phyloP scores from a whole-genome alignment of 2,888 invertebrate species.

The Melitaea athalia region DNA sequence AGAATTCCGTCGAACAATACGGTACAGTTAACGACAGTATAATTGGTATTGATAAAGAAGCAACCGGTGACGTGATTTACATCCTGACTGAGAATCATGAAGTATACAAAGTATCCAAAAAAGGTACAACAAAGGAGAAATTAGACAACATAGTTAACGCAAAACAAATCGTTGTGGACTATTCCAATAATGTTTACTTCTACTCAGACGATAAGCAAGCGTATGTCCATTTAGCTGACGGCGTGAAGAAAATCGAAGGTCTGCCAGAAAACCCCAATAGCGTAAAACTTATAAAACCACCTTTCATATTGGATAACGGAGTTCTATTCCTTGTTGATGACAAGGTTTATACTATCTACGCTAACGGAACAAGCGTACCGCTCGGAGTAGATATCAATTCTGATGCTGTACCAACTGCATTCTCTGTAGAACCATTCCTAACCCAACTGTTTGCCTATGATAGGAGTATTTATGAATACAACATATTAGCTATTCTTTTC shows the following conservation, averaged over 20 bases:
- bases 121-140: conserved; percentile 56
- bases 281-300: conserved; percentile 53
- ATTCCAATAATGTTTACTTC: conserved; percentile 59
- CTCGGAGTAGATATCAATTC: conserved; percentile 46
- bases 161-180: conserved; percentile 59
- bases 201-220: conserved; percentile 51
- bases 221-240: conserved; percentile 48
- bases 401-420: conserved; percentile 56
- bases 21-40: conserved; percentile 45
- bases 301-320: conserved; percentile 50
- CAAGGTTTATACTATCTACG: conserved; percentile 48
- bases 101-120: conserved; percentile 59
- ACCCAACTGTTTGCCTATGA: conserved; percentile 61
- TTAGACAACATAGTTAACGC: conserved; percentile 53
- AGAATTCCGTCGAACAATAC: conserved; percentile 41
- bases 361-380: conserved; percentile 53
- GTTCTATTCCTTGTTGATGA: conserved; percentile 52
- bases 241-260: conserved; percentile 54
- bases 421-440: conserved; percentile 53
- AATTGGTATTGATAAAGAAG: conserved; percentile 40
- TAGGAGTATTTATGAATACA: conserved; percentile 67
- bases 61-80: conserved; percentile 51
- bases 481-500: conserved; percentile 43
- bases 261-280: conserved; percentile 51
- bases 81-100: conserved; percentile 56